Base-by-base conservation (phyloP, 2,888 invertebrate species). In the Drosophila putrida region DNA sequence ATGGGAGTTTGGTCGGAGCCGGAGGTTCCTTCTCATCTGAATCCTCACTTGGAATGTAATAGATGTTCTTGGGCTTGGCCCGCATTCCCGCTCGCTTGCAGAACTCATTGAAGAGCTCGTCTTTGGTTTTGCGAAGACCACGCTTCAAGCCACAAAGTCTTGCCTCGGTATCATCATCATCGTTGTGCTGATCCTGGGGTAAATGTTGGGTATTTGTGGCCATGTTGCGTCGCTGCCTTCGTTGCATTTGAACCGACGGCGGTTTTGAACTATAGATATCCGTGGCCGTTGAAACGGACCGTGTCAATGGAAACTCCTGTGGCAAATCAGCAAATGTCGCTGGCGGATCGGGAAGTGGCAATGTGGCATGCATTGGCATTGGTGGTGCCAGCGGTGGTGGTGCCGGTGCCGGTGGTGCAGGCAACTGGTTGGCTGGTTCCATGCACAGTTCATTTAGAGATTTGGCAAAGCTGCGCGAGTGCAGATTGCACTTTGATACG, bases 391-490 rank as follows among this genome's bases (percentile, higher is more conserved):
- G n/a, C n/a, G n/a, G n/a, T n/a, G n/a, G n/a, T n/a, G 6, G 9
- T 10, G 28, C 28, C 5, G 50, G 13, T 9, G 54, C 20, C n/a
- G 31, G 5, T 2, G 51, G n/a, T 6, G 44, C 9, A 11, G 60
- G 9, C n/a, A 78, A 47, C 33, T n/a, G n/a, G n/a, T n/a, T n/a
- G n/a, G 73, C 41, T n/a, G 91, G 78, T 54, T 92, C 91, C 8
- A 90, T 85, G 69, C 91, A 91, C n/a, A 93, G 88, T 78, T 93
- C 92, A 68, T 93, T 93, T 31, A 93, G 78, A 25, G 92, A 92
- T 70, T 92, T 92, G 66, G 92, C 91, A 53, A 93, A 87, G 71
- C 91, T 92, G 63, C 89, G 91, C 3, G 92, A 88, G 75, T 92
- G 92, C 44, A 92, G 74, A 79, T 90, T 91, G 70, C 92, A 92